These are phyloP conservation scores for Trachelus tabidus DNA, from an alignment of 2,888 invertebrate genomes.

Conservation along the genomic window DNA sequence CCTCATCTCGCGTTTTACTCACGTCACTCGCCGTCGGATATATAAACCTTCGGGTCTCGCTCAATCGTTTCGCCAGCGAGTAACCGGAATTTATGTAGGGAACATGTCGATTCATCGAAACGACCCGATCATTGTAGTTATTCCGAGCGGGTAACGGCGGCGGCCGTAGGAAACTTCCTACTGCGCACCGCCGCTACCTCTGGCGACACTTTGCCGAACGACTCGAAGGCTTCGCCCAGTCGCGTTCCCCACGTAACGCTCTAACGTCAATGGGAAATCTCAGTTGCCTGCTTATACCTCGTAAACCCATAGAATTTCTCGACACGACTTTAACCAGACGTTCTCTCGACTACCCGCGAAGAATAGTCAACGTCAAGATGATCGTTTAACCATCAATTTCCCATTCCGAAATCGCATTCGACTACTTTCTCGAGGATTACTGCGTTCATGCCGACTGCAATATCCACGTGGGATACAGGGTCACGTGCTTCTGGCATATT, in stretches of 20 bases:
- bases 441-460: too few species aligned
- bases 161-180: not conserved
- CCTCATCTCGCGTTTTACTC: slow-evolving; percentile 18
- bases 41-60: slow-evolving; percentile 47
- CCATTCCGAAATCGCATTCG: not conserved
- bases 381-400: not conserved
- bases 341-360: not conserved
- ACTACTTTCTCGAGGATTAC: not conserved
- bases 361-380: not conserved
- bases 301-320: not conserved
- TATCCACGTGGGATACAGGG: not conserved
- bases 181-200: not conserved
- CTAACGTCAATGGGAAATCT: not conserved
- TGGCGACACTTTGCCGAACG: slow-evolving; percentile 45
- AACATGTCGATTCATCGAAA: slow-evolving; percentile 51
- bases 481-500: not conserved
- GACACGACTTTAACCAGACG: not conserved
- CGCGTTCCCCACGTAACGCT: not conserved
- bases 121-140: slow-evolving; percentile 39
- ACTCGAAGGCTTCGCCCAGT: slow-evolving; percentile 6
- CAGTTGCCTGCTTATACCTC: not conserved
- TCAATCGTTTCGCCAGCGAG: slow-evolving; percentile 34
- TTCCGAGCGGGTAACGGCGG: not conserved
- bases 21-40: slow-evolving; percentile 37
- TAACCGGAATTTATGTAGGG: slow-evolving; percentile 54